phyloP scores from a whole-genome alignment of 1,140 invertebrate species.

The Cotesia chilonis region DNA sequence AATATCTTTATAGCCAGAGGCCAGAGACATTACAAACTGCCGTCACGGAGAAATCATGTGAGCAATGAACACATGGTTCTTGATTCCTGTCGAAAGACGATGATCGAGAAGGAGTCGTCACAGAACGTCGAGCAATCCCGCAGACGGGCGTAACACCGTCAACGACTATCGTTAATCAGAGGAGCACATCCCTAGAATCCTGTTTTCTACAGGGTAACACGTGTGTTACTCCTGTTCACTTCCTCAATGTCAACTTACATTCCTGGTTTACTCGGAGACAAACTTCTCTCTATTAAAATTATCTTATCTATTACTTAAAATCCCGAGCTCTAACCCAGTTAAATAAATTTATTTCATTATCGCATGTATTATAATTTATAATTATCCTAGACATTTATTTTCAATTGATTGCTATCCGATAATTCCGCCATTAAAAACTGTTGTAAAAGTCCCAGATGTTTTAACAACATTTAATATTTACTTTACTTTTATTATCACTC shows the following conservation, averaged over 20 bases:
- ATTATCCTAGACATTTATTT: no score
- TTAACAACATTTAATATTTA: no score
- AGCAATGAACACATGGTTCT: conserved; percentile 3
- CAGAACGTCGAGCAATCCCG: conserved; percentile 34
- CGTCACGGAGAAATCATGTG: conserved; percentile 5
- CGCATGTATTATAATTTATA: no score
- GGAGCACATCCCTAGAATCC: conserved; percentile 24
- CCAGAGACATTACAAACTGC: no score
- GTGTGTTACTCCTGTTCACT: conserved; percentile 14
- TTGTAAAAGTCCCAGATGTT: no score
- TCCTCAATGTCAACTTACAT: conserved; percentile 14
- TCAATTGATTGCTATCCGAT: no score
- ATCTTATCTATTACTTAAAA: background rate
- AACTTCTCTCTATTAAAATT: conserved; percentile 4
- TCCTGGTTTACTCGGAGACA: background rate
- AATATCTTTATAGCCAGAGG: no score
- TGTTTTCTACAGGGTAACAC: conserved; percentile 17
- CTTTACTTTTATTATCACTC: no score
- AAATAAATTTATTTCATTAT: background rate
- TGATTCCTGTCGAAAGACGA: conserved; percentile 37
- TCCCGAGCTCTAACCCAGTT: background rate
- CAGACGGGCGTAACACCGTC: conserved; percentile 24
- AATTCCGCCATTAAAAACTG: no score
- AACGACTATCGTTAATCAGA: conserved; percentile 50
- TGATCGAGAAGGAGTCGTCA: conserved; percentile 46